Percentiles rank a stretch among this genome's conserved stretches.
These are phyloP conservation scores for Picathartes gymnocephalus DNA, from an alignment of 2,113 vertebrate species.

Conservation along the genomic window DNA sequence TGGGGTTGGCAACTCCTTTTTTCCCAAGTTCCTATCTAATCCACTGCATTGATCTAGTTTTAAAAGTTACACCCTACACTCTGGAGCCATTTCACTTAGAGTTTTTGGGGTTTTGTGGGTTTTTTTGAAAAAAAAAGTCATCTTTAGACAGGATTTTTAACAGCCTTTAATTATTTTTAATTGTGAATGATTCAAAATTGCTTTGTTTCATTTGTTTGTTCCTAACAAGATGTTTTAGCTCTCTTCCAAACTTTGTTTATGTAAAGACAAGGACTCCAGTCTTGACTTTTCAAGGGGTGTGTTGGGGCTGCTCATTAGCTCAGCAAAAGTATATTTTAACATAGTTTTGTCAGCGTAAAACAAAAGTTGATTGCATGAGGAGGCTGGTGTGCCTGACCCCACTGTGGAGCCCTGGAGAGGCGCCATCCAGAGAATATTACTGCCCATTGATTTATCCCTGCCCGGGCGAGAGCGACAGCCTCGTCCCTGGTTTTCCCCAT, in stretches of 20 bases:
- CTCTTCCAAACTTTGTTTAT: not conserved
- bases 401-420: no score
- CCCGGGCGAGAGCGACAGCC: no score
- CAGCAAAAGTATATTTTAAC: not conserved
- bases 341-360: not conserved
- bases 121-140: not conserved
- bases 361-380: not conserved
- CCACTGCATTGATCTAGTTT: not conserved
- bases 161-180: constrained; percentile 29
- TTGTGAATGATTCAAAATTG: not conserved
- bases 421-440: no score
- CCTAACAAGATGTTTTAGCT: not conserved
- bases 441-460: no score
- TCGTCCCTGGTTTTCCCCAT: no score
- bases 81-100: not conserved
- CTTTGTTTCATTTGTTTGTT: constrained; percentile 1
- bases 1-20: not conserved
- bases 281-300: not conserved
- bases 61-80: not conserved
- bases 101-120: not conserved
- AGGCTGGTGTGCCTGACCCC: no score
- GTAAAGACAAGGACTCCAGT: not conserved
- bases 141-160: not conserved
- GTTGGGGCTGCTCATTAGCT: not conserved
- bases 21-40: not conserved